These are phyloP conservation scores for Lytechinus pictus DNA, from an alignment of 35 echinoderm and acorn worm genomes.

Conservation along the genomic window DNA sequence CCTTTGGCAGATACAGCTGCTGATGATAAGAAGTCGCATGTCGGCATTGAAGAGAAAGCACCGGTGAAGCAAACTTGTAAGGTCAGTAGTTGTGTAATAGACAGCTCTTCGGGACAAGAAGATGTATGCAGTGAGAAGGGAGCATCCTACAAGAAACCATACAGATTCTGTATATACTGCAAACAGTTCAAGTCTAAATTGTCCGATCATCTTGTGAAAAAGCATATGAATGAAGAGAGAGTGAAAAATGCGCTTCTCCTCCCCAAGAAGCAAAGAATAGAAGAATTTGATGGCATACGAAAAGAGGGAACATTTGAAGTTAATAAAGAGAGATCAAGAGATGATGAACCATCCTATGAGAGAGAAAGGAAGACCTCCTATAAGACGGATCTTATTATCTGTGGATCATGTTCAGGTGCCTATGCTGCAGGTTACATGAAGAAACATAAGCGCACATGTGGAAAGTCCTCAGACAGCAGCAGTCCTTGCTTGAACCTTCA, in stretches of 20 bases:
- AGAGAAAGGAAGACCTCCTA: neutral
- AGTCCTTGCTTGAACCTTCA: neutral
- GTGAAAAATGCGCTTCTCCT: neutral
- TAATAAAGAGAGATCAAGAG: neutral
- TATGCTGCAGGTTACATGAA: neutral
- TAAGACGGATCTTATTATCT: neutral
- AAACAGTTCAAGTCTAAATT: constrained; percentile 3
- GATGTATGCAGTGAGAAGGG: neutral
- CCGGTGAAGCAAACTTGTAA: neutral
- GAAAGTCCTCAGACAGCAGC: neutral
- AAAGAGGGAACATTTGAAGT: constrained; percentile 15
- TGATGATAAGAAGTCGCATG: neutral
- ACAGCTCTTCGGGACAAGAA: neutral
- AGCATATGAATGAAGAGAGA: constrained; percentile 7
- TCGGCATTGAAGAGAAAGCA: neutral
- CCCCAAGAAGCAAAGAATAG: neutral
- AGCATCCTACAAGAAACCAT: neutral
- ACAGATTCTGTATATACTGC: constrained; percentile 25
- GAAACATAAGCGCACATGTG: neutral
- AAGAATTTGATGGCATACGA: neutral
- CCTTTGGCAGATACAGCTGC: neutral
- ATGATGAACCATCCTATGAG: neutral
- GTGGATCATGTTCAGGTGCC: neutral
- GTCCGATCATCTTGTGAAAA: constrained; percentile 14
- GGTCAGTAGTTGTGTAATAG: neutral